Percentiles rank a stretch among this genome's conserved stretches.
phyloP scores from a whole-genome alignment of 2,888 invertebrate species.

The Lypha dubia region DNA sequence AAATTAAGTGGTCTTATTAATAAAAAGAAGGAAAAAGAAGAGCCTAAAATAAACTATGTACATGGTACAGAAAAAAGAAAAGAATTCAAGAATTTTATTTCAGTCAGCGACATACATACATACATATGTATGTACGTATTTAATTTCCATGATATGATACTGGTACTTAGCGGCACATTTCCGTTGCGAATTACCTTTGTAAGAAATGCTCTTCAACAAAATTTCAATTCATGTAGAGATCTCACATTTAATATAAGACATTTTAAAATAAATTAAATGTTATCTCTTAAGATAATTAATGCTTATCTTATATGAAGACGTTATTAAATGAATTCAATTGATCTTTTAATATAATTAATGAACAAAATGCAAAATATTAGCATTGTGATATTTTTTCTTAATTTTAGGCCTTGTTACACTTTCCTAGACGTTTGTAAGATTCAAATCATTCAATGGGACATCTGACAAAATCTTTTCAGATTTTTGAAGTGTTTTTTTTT shows the following conservation, averaged over 20 bases:
- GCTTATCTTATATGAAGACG: neutral
- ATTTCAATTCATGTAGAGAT: neutral
- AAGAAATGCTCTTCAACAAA: neutral
- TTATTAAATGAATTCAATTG: neutral
- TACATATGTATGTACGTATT: neutral
- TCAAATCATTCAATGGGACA: too few relatives aligned
- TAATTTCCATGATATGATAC: slow-evolving; percentile 12
- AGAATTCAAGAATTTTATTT: slow-evolving; percentile 44
- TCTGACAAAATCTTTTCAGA: too few relatives aligned
- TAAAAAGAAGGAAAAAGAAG: slow-evolving; percentile 39
- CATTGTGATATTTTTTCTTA: too few relatives aligned
- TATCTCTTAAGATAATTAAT: slow-evolving; percentile 11
- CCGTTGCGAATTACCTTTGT: slow-evolving; percentile 35
- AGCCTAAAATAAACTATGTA: slow-evolving; percentile 24
- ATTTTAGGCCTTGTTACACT: too few relatives aligned
- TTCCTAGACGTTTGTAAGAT: too few relatives aligned
- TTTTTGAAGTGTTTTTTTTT: too few relatives aligned
- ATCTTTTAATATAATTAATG: too few relatives aligned
- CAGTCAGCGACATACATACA: neutral
- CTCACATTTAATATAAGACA: neutral
- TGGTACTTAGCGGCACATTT: slow-evolving; percentile 15
- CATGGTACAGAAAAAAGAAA: slow-evolving; percentile 15
- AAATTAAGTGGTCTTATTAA: slow-evolving; percentile 66
- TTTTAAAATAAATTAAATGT: slow-evolving; percentile 24
- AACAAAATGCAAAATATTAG: too few relatives aligned